Conservation (phyloP, 2,113 vertebrate species). For the Meriones unguiculatus region DNA sequence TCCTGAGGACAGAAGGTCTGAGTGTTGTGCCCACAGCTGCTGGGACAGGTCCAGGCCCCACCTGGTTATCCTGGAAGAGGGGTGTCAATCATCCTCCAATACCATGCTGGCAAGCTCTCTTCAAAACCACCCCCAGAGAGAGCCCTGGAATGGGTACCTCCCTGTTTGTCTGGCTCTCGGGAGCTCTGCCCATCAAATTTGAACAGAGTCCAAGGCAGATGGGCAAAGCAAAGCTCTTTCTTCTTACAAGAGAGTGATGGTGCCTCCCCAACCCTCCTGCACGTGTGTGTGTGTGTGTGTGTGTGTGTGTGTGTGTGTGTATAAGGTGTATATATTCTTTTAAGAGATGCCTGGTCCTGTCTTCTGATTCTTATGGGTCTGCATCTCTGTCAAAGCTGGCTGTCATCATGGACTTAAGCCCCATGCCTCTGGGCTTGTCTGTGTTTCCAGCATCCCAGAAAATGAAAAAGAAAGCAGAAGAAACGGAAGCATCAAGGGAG, state of each 20-base stretch:
- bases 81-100: not conserved
- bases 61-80: not conserved
- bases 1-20: not conserved
- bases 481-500: not conserved
- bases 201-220: not conserved
- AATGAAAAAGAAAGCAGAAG: not conserved
- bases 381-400: not conserved
- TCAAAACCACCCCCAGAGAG: not conserved
- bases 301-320: not conserved
- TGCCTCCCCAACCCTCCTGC: not conserved
- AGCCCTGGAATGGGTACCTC: not conserved
- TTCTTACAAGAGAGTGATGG: not conserved
- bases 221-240: not conserved
- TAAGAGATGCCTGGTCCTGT: not conserved
- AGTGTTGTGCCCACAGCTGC: not conserved
- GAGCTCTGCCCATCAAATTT: not conserved
- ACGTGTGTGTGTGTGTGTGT: not conserved
- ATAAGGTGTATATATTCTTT: not conserved
- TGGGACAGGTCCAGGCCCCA: not conserved
- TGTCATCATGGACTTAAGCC: constrained; percentile 5
- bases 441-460: not conserved
- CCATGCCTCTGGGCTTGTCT: not conserved
- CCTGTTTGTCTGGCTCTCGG: not conserved
- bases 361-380: not conserved
- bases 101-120: not conserved